A percentile compares a stretch with the other conserved stretches of the same genome.
Evolutionary conservation across 2,113 vertebrate species (phyloP).

Genomic region (Colossoma macropomum): DNA sequence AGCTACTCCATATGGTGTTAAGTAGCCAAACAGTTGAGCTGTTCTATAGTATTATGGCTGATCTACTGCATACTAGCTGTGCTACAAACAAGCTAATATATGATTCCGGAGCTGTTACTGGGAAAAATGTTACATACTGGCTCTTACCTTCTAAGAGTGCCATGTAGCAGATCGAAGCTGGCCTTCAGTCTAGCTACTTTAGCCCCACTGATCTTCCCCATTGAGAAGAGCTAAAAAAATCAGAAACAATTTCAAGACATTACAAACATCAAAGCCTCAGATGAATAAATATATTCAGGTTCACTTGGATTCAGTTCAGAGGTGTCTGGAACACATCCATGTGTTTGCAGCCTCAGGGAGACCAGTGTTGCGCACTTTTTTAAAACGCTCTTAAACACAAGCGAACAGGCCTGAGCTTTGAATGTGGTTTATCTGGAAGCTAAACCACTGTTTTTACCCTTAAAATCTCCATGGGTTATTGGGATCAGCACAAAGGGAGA

Average conservation of each 20-base stretch:
- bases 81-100: not conserved
- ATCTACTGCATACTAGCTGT: too few relatives aligned
- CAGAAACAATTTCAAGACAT: not conserved
- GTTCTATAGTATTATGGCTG: not conserved
- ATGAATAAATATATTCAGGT: not conserved
- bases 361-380: not conserved
- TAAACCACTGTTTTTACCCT: constrained; percentile 2
- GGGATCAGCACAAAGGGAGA: not conserved
- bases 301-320: not conserved
- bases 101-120: not conserved
- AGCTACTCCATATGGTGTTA: not conserved
- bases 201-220: constrained; percentile 81
- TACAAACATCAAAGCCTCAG: not conserved
- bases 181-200: constrained; percentile 81
- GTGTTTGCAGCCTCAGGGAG: not conserved
- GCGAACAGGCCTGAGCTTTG: not conserved
- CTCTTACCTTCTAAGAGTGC: constrained; percentile 83
- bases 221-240: constrained; percentile 77
- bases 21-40: not conserved
- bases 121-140: too few relatives aligned
- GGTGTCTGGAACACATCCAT: constrained; percentile 11
- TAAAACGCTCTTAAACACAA: constrained; percentile 4
- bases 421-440: constrained; percentile 50
- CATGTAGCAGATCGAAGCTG: constrained; percentile 79
- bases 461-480: constrained; percentile 14